Conservation (phyloP, 2,888 invertebrate species). For the Diaprepes abbreviatus region DNA sequence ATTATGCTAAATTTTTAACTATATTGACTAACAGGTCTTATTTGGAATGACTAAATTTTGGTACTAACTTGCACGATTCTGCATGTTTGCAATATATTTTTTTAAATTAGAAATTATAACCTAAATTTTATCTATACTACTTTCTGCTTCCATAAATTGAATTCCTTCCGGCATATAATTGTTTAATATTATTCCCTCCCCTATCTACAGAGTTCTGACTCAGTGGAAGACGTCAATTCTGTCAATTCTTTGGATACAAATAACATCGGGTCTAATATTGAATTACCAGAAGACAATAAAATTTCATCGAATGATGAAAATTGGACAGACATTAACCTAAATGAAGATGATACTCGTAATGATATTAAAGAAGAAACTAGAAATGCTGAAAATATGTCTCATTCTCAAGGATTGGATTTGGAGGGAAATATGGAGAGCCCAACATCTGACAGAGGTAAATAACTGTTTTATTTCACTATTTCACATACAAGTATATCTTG, state of each 20-base stretch:
- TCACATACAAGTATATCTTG: no score
- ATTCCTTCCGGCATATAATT: no score
- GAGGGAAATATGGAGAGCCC: constrained; percentile 73
- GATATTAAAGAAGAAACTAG: constrained; percentile 70
- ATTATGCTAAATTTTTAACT: background rate
- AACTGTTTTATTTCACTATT: no score
- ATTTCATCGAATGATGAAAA: constrained; percentile 81
- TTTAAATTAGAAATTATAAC: no score
- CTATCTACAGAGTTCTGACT: constrained; percentile 82
- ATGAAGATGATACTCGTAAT: constrained; percentile 76
- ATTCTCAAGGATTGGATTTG: constrained; percentile 74
- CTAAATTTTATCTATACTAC: no score
- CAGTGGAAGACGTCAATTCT: constrained; percentile 84
- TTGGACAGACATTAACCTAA: constrained; percentile 94
- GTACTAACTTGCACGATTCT: constrained; percentile 13
- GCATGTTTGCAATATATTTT: constrained; percentile 2
- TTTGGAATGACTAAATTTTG: constrained; percentile 9
- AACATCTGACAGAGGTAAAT: constrained; percentile 45
- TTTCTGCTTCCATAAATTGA: no score
- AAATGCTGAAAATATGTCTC: constrained; percentile 73
- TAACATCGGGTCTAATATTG: constrained; percentile 79
- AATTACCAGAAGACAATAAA: constrained; percentile 81
- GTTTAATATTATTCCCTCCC: no score
- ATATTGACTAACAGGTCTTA: background rate
- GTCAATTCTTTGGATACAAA: constrained; percentile 82